A percentile compares a stretch with the other conserved stretches of the same genome.
Evolutionary conservation across 2,113 vertebrate genomes (phyloP).

Genomic region (Coreoperca whiteheadi): DNA sequence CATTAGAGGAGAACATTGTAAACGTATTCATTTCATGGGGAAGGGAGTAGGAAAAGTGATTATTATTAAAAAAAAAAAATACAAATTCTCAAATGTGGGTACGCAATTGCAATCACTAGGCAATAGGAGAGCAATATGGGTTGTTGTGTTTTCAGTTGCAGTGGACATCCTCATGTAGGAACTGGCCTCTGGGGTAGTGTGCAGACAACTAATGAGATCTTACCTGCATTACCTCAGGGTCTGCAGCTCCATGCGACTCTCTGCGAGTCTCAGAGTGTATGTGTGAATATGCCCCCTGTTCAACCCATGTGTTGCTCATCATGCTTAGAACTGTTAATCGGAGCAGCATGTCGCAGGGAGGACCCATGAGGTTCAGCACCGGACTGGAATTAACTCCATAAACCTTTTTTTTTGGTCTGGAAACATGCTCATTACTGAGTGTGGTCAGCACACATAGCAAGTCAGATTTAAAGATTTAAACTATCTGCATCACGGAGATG

Average conservation of each 20-base stretch:
- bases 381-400: constrained; percentile 57
- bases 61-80: neutral
- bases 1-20: neutral
- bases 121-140: neutral
- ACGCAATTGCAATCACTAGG: neutral
- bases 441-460: neutral
- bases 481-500: too few relatives aligned
- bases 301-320: constrained; percentile 52
- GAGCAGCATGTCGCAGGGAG: constrained; percentile 34
- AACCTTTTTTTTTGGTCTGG: constrained; percentile 19
- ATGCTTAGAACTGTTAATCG: constrained; percentile 62
- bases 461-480: too few relatives aligned
- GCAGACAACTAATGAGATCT: constrained; percentile 57
- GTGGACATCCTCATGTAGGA: neutral
- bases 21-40: neutral
- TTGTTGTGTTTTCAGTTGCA: neutral
- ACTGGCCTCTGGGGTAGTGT: constrained; percentile 6
- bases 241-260: constrained; percentile 4
- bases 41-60: neutral
- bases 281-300: constrained; percentile 5
- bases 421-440: constrained; percentile 34
- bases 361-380: constrained; percentile 17
- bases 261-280: constrained; percentile 29
- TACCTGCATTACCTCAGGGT: constrained; percentile 34
- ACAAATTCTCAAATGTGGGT: neutral